Conservation (phyloP, 2,888 invertebrate species). For the Octonoba sinensis region DNA sequence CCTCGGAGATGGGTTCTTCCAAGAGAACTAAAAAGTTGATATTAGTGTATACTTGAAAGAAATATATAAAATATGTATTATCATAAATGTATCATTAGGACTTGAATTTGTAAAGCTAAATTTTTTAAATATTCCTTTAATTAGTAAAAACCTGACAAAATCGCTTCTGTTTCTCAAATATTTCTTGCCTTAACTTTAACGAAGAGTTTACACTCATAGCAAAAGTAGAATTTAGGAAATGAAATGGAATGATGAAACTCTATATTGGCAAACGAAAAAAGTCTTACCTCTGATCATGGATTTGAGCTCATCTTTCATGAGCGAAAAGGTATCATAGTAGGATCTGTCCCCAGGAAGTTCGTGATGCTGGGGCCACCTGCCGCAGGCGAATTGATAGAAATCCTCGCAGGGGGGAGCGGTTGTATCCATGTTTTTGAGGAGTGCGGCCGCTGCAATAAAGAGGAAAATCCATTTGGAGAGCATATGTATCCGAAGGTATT, state of each 20-base stretch:
- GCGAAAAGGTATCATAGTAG: constrained; percentile 65
- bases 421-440: constrained; percentile 59
- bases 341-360: constrained; percentile 65
- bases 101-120: too few species aligned
- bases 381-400: constrained; percentile 65
- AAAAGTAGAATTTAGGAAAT: too few species aligned
- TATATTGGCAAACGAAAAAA: too few species aligned
- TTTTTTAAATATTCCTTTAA: too few species aligned
- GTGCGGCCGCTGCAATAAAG: constrained; percentile 38
- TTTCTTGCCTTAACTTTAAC: too few species aligned
- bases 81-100: not conserved
- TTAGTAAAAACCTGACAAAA: too few species aligned
- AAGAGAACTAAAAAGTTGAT: constrained; percentile 62
- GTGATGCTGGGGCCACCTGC: constrained; percentile 63
- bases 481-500: not conserved
- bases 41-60: not conserved
- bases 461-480: not conserved
- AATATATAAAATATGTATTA: not conserved
- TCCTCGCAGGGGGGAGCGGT: constrained; percentile 57
- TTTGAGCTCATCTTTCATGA: constrained; percentile 65
- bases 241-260: too few species aligned
- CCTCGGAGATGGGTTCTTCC: constrained; percentile 58
- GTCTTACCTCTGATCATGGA: constrained; percentile 60
- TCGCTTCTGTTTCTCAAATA: too few species aligned
- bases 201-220: too few species aligned